Conservation (phyloP, 1,140 invertebrate species). For the Apis laboriosa region DNA sequence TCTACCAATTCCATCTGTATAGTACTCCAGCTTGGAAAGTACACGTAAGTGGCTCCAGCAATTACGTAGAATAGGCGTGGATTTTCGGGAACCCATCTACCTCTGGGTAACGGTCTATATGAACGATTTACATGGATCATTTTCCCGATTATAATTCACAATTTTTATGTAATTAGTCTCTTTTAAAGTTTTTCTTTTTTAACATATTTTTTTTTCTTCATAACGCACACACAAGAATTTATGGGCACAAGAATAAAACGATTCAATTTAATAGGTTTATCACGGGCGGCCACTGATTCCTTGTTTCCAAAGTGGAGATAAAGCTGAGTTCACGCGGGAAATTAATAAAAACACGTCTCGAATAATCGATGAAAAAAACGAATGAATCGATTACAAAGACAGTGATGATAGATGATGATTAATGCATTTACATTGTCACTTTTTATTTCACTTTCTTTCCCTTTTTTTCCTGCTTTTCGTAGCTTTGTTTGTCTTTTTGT, state of each 20-base stretch:
- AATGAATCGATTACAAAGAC: constrained; percentile 29
- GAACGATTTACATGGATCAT: constrained; percentile 15
- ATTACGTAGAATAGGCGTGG: constrained; percentile 66
- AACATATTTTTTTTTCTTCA: no score
- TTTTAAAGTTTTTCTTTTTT: no score
- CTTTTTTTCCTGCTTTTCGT: neutral
- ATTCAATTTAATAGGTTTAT: constrained; percentile 1
- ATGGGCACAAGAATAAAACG: neutral
- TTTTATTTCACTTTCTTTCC: neutral
- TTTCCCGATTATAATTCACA: neutral
- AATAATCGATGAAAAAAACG: constrained; percentile 1
- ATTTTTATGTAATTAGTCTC: neutral
- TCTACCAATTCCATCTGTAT: constrained; percentile 69
- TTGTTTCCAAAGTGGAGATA: constrained; percentile 31
- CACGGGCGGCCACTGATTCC: constrained; percentile 38
- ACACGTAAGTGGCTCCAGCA: constrained; percentile 70
- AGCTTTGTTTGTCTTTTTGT: neutral
- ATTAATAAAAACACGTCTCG: constrained; percentile 19
- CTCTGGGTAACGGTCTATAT: constrained; percentile 8
- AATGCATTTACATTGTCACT: constrained; percentile 7
- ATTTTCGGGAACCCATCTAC: constrained; percentile 62
- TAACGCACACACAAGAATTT: constrained; percentile 1
- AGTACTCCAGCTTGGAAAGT: constrained; percentile 56
- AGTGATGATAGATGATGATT: neutral
- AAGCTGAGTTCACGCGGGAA: constrained; percentile 13